These are phyloP conservation scores for Perognathus longimembris DNA, from an alignment of 2,113 vertebrate species.

Conservation along the genomic window DNA sequence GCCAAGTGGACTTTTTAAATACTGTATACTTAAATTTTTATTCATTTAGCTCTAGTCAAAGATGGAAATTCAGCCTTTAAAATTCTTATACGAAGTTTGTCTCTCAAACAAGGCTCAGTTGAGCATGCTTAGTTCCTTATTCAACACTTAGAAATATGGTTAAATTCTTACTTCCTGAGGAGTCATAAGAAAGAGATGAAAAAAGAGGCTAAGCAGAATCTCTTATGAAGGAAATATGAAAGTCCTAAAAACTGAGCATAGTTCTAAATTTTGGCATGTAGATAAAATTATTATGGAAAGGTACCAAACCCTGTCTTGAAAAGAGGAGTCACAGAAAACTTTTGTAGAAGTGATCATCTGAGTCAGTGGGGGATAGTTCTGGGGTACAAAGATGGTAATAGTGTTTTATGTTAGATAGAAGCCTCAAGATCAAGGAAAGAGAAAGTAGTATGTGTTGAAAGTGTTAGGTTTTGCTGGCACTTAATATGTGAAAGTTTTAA, in stretches of 20 bases:
- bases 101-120: not conserved
- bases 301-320: not conserved
- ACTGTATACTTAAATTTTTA: not conserved
- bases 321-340: not conserved
- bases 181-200: slow-evolving; percentile 11
- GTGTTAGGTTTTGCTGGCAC: not conserved
- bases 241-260: slow-evolving; percentile 12
- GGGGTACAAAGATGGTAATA: not conserved
- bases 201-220: not conserved
- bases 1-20: not conserved
- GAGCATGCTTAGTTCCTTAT: not conserved
- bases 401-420: not conserved
- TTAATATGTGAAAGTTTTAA: not conserved
- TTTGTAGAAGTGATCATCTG: not conserved
- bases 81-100: not conserved
- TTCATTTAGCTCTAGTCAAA: not conserved
- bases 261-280: not conserved
- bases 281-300: not conserved
- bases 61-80: not conserved
- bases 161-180: not conserved
- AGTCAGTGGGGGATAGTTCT: not conserved
- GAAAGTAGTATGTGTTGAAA: not conserved
- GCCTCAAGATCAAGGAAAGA: not conserved
- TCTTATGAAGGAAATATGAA: not conserved
- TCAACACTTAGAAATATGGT: not conserved